Percentiles rank a stretch among this genome's conserved stretches.
Evolutionary conservation across 2,113 vertebrate genomes (phyloP).

Genomic region (Aspiorhynchus laticeps): DNA sequence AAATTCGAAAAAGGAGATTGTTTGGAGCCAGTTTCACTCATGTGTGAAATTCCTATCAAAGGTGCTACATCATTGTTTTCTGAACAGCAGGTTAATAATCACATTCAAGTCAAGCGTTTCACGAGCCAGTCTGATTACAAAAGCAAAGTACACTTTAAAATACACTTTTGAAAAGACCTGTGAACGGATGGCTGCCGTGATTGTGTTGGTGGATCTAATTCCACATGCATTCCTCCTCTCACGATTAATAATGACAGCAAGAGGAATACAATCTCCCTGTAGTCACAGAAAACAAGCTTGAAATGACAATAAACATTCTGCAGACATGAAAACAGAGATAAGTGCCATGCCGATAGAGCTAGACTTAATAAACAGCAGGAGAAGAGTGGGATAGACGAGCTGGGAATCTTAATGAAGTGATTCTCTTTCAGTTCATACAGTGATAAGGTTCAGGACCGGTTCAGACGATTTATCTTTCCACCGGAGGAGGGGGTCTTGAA

Average conservation of each 20-base stretch:
- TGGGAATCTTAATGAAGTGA: conserved; percentile 64
- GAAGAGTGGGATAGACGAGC: conserved; percentile 42
- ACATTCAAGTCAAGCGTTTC: conserved; percentile 10
- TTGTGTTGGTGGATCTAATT: conserved; percentile 28
- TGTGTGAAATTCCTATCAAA: conserved; percentile 30
- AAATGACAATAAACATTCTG: conserved; percentile 57
- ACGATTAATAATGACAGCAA: conserved; percentile 30
- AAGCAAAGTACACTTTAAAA: neutral
- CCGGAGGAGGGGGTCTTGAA: conserved; percentile 27
- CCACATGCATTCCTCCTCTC: neutral
- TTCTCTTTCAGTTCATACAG: conserved; percentile 50
- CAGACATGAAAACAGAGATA: conserved; percentile 62
- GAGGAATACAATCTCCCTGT: conserved; percentile 64
- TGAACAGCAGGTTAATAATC: conserved; percentile 19
- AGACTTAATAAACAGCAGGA: conserved; percentile 62
- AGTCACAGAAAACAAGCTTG: conserved; percentile 61
- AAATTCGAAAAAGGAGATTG: neutral
- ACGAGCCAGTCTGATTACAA: neutral
- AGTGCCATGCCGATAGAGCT: conserved; percentile 64
- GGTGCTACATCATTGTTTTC: conserved; percentile 22
- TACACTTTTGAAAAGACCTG: conserved; percentile 26
- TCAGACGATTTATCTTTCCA: conserved; percentile 14
- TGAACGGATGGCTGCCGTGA: conserved; percentile 16
- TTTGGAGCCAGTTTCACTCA: neutral
- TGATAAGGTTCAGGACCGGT: conserved; percentile 39